Conservation (phyloP, 1,140 invertebrate genomes). For the Dryas iulia region DNA sequence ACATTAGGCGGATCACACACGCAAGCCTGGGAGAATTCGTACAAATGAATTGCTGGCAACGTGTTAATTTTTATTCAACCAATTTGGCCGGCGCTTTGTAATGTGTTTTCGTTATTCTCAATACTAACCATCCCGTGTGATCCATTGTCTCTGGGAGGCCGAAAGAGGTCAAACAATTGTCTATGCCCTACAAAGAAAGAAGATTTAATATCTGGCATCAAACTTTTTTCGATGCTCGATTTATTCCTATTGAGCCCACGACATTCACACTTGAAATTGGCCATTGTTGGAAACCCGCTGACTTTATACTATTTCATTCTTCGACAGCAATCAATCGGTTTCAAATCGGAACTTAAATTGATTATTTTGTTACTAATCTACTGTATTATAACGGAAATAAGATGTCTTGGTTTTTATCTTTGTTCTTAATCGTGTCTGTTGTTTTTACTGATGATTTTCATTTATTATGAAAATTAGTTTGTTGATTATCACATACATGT, state of each 20-base stretch:
- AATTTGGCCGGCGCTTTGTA: constrained; percentile 66
- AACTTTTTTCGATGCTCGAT: constrained; percentile 52
- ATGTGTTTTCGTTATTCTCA: constrained; percentile 75
- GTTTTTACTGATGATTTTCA: too few relatives aligned
- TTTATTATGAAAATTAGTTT: too few relatives aligned
- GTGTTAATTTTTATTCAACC: constrained; percentile 66
- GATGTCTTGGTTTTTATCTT: not conserved
- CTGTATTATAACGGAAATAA: not conserved
- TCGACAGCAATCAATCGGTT: constrained; percentile 22
- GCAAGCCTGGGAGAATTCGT: constrained; percentile 61
- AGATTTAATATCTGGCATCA: constrained; percentile 60
- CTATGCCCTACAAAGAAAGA: constrained; percentile 50
- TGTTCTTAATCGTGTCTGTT: not conserved
- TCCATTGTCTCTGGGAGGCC: constrained; percentile 58
- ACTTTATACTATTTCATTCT: constrained; percentile 23
- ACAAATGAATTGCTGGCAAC: constrained; percentile 65
- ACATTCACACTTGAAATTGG: constrained; percentile 52
- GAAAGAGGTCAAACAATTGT: constrained; percentile 51
- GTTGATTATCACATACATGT: too few relatives aligned
- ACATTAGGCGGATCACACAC: constrained; percentile 67
- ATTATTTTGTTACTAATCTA: not conserved
- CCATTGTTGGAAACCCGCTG: constrained; percentile 50
- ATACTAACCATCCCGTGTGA: constrained; percentile 59
- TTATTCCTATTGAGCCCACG: constrained; percentile 46
- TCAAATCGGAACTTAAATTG: constrained; percentile 1